These are phyloP conservation scores for Brienomyrus longianalis DNA, from an alignment of 2,113 vertebrate genomes.

Conservation along the genomic window DNA sequence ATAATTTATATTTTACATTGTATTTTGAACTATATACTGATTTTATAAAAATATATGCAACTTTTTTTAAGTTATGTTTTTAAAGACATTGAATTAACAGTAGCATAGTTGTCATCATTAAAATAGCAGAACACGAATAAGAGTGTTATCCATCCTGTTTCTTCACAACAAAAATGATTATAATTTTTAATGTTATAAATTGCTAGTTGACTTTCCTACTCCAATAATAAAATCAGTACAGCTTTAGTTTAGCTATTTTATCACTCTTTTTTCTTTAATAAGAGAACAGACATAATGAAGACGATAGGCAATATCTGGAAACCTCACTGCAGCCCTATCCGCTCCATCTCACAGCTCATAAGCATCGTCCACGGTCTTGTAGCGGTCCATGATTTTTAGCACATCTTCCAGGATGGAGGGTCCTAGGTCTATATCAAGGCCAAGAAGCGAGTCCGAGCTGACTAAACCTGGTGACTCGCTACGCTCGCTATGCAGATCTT, in stretches of 20 bases:
- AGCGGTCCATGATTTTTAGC: slow-evolving; percentile 71
- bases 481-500: slow-evolving; percentile 56
- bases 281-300: neutral
- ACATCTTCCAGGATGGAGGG: slow-evolving; percentile 73
- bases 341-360: slow-evolving; percentile 48
- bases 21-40: neutral
- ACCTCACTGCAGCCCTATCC: neutral
- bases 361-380: slow-evolving; percentile 53
- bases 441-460: slow-evolving; percentile 55
- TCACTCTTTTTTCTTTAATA: neutral
- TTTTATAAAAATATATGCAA: neutral
- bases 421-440: slow-evolving; percentile 65
- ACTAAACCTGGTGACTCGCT: slow-evolving; percentile 47
- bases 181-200: neutral
- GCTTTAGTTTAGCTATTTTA: neutral
- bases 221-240: neutral
- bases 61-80: neutral
- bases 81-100: neutral
- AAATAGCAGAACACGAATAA: neutral
- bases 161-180: neutral
- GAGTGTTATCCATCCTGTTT: neutral
- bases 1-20: neutral
- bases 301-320: neutral
- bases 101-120: neutral
- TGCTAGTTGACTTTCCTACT: neutral